phyloP scores from a whole-genome alignment of 2,888 invertebrate species.

The Tuberolachnus salignus region DNA sequence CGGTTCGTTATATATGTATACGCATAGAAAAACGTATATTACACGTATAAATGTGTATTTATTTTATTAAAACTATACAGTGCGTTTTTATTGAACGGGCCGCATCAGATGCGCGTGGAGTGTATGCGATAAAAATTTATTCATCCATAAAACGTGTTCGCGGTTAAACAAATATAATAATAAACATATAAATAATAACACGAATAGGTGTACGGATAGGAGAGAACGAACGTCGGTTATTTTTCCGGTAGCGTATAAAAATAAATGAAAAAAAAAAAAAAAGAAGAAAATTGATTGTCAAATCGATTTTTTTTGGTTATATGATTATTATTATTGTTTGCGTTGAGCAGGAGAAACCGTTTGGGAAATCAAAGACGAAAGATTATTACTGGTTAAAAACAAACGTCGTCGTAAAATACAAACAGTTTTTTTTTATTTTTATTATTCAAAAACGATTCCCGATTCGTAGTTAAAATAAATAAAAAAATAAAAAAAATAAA shows the following conservation, averaged over 20 bases:
- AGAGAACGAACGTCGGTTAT: conserved; percentile 16
- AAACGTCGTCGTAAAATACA: too few species aligned
- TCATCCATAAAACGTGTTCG: conserved; percentile 47
- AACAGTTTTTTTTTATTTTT: too few species aligned
- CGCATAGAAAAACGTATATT: not conserved
- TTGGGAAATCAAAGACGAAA: conserved; percentile 42
- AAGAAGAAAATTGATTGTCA: conserved; percentile 46
- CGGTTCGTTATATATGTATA: not conserved
- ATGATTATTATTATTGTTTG: conserved; percentile 24
- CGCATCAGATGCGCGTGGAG: not conserved
- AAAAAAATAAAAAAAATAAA: not conserved
- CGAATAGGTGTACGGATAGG: not conserved
- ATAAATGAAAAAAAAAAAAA: not conserved
- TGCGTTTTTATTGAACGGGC: conserved; percentile 41
- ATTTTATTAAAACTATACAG: conserved; percentile 28
- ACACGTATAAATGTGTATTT: not conserved
- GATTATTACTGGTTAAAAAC: conserved; percentile 17
- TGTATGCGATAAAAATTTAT: conserved; percentile 40
- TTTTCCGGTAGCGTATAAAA: not conserved
- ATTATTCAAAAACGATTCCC: too few species aligned
- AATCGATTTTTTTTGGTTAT: not conserved
- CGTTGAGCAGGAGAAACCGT: not conserved
- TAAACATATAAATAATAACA: conserved; percentile 17
- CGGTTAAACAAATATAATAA: conserved; percentile 53
- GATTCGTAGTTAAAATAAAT: too few species aligned